These are phyloP conservation scores for Andrena fulva DNA, from an alignment of 2,888 invertebrate species.

Conservation along the genomic window DNA sequence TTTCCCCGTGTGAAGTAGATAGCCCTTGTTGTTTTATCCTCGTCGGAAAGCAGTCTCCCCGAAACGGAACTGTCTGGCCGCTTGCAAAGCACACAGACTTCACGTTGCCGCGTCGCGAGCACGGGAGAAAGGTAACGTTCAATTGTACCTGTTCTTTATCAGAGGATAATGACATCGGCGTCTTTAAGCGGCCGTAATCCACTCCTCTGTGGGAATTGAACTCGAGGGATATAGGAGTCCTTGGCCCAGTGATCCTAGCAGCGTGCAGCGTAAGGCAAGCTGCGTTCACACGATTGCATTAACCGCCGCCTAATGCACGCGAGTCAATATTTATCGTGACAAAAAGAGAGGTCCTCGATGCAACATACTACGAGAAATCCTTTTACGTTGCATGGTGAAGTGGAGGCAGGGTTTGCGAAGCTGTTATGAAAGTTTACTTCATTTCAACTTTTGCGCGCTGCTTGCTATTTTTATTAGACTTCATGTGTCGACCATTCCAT, in stretches of 20 bases:
- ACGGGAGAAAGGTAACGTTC: conserved; percentile 58
- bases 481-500: too few species aligned
- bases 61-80: neutral
- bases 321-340: conserved; percentile 39
- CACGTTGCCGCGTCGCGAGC: neutral
- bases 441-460: neutral
- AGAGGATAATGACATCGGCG: conserved; percentile 60
- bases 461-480: too few species aligned
- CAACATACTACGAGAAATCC: neutral
- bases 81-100: conserved; percentile 7
- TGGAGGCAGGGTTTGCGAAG: neutral
- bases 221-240: conserved; percentile 62
- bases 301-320: conserved; percentile 22
- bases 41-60: neutral
- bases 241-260: conserved; percentile 74
- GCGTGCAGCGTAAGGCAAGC: conserved; percentile 24
- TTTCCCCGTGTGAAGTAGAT: neutral
- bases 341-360: conserved; percentile 4
- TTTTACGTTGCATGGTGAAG: neutral
- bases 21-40: conserved; percentile 5
- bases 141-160: conserved; percentile 64
- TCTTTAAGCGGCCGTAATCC: conserved; percentile 55
- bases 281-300: conserved; percentile 38
- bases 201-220: conserved; percentile 74
- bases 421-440: neutral